Base-by-base conservation (phyloP, 2,888 invertebrate genomes). In the Torymus tubicola region DNA sequence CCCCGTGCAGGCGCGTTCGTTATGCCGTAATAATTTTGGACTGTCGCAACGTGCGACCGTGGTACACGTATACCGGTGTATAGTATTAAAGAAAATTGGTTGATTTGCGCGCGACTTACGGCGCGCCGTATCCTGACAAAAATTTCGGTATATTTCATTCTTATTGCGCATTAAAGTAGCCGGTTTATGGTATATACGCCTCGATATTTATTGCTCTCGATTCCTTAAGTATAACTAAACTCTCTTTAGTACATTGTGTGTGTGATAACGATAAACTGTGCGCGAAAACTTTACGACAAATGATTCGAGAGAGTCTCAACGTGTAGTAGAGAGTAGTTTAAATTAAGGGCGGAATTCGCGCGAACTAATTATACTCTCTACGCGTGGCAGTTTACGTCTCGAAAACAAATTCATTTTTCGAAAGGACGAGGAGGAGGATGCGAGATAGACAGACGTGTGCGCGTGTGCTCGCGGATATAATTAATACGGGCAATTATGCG, bases 401-500 rank as follows among this genome's bases (percentile, higher is more conserved):
- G 42, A 24, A 58, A 53, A 31, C 31, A 11, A 64, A 61, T 21
- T 72, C 16, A 65, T 67, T 78, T 70, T 72, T 53, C 65, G 57
- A 21, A 13, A 42, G 8, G 42, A 42, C 42, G 53, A 13, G n/a
- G 55, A 21, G n/a, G n/a, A n/a, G n/a, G n/a, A n/a, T n/a, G n/a
- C 16, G 50, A 63, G 5, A 60, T 18, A 42, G 61, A 21, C 21
- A 2, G 1, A 2, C 21, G 21, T 2, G 5, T 4, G 3, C 31
- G 31, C 31, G 31, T 4, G 31, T 31, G 4, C 3, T 50, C 1
- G 57, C 60, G 60, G 58, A 58, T 53, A 74, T 71, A 73, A 78
- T 69, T 68, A 73, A 74, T 74, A 58, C 57, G 74, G 58, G 64
- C 64, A 74, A 79, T 79, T 69, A 60, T 70, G 60, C 74, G 42